Percentiles rank a stretch among this genome's conserved stretches.
phyloP scores from a whole-genome alignment of 2,797 vertebrate genomes.

The Odontamblyopus rebecca region DNA sequence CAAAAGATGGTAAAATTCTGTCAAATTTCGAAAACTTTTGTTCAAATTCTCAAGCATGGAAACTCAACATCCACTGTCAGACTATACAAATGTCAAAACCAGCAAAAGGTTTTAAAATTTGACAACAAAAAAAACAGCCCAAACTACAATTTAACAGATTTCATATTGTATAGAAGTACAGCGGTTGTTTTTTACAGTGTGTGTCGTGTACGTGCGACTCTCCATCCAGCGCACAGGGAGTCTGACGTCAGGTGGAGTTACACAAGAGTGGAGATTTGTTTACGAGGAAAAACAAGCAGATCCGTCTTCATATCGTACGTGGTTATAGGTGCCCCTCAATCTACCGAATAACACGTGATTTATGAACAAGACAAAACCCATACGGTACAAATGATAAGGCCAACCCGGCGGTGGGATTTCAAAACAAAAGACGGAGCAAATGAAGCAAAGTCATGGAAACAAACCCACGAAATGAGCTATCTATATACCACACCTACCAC shows the following conservation, averaged over 20 bases:
- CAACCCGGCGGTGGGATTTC: too few species aligned
- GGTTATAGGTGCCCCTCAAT: not conserved
- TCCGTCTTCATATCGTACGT: not conserved
- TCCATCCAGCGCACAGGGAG: not conserved
- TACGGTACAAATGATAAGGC: not conserved
- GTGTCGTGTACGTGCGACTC: conserved; percentile 31
- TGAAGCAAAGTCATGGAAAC: not conserved
- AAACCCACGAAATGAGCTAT: not conserved
- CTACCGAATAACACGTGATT: not conserved
- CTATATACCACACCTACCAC: too few species aligned
- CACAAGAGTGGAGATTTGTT: conserved; percentile 3
- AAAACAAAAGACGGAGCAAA: not conserved
- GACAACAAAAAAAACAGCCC: too few species aligned
- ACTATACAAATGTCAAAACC: too few species aligned
- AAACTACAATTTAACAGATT: too few species aligned
- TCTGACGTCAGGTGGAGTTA: conserved; percentile 18
- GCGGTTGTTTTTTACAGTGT: too few species aligned
- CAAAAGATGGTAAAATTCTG: too few species aligned
- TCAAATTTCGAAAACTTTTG: too few species aligned
- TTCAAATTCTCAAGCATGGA: too few species aligned
- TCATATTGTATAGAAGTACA: too few species aligned
- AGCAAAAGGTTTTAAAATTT: too few species aligned
- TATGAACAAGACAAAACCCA: not conserved
- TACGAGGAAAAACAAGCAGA: not conserved
- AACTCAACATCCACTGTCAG: too few species aligned